Evolutionary conservation across 2,888 invertebrate species (phyloP).

Genomic region (Kuschelorhynchus macadamiae): DNA sequence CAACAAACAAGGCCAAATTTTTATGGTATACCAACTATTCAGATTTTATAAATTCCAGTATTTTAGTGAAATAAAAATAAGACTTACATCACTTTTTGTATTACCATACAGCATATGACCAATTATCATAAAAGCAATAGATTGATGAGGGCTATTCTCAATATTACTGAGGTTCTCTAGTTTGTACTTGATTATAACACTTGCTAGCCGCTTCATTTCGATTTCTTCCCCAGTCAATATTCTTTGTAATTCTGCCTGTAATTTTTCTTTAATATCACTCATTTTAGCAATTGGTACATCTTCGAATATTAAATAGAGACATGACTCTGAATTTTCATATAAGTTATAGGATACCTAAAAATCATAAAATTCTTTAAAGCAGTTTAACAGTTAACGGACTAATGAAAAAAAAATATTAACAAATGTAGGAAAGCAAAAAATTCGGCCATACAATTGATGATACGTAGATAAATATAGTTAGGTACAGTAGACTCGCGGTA

Average conservation of each 20-base stretch:
- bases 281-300: conserved; percentile 82
- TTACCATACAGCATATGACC: conserved; percentile 88
- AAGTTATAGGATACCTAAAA: conserved; percentile 78
- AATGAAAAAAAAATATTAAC: too few relatives aligned
- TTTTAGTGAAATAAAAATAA: too few relatives aligned
- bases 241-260: conserved; percentile 70
- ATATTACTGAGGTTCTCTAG: conserved; percentile 79
- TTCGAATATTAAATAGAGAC: conserved; percentile 80
- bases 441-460: too few relatives aligned
- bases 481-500: too few relatives aligned
- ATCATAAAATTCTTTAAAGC: conserved; percentile 35
- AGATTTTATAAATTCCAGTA: too few relatives aligned
- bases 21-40: too few relatives aligned
- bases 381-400: too few relatives aligned
- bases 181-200: conserved; percentile 80
- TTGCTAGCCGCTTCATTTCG: conserved; percentile 82
- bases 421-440: too few relatives aligned
- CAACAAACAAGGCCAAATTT: too few relatives aligned
- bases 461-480: too few relatives aligned
- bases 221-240: conserved; percentile 72
- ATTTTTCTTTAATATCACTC: conserved; percentile 73
- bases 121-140: conserved; percentile 83
- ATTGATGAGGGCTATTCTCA: conserved; percentile 83
- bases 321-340: conserved; percentile 80
- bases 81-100: conserved; percentile 79